These are phyloP conservation scores for Nasonovia ribisnigri DNA, from an alignment of 2,888 invertebrate genomes.

Conservation along the genomic window DNA sequence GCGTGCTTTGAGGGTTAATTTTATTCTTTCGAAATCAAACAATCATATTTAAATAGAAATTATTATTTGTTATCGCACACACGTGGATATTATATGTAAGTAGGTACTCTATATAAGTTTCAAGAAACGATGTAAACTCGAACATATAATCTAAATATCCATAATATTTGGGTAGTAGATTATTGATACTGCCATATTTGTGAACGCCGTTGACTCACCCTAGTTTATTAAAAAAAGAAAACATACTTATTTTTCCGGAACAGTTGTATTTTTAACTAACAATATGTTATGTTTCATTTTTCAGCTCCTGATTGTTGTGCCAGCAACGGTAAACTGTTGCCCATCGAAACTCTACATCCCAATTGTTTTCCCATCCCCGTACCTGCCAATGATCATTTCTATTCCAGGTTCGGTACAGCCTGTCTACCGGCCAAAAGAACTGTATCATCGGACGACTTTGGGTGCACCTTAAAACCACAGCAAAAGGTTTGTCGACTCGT, in stretches of 20 bases:
- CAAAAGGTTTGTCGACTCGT: conserved; percentile 63
- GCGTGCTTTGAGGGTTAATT: background rate
- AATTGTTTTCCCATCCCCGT: conserved; percentile 66
- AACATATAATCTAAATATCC: background rate
- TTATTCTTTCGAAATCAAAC: background rate
- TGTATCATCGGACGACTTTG: conserved; percentile 64
- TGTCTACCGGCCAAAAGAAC: conserved; percentile 66
- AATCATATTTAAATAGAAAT: background rate
- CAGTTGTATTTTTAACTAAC: background rate
- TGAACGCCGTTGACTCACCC: background rate
- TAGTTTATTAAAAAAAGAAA: background rate
- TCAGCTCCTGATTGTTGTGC: conserved; percentile 69
- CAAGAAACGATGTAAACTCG: background rate
- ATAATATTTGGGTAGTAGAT: background rate
- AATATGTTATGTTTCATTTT: background rate
- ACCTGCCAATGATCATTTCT: conserved; percentile 66
- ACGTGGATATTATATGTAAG: background rate
- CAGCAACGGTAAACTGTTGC: conserved; percentile 69
- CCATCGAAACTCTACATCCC: conserved; percentile 69
- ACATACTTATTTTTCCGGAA: background rate
- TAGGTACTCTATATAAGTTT: background rate
- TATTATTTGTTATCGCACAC: background rate
- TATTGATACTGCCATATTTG: background rate
- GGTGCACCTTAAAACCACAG: conserved; percentile 65
- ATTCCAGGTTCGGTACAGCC: conserved; percentile 64